Conservation (phyloP, 2,797 vertebrate species). For the Hozukius guyotensis region DNA sequence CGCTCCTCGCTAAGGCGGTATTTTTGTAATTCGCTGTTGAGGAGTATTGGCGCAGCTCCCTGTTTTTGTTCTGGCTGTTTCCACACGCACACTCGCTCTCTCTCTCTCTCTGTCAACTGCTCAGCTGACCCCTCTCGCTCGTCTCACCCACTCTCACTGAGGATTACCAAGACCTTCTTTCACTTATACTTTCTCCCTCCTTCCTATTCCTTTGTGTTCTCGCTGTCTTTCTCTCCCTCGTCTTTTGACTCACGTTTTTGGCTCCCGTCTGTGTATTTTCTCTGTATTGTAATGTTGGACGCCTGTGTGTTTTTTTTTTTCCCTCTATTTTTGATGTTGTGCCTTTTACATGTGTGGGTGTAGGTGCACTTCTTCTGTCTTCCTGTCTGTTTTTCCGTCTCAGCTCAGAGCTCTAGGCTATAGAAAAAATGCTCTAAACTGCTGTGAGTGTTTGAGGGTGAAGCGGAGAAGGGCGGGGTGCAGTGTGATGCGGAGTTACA, state of each 20-base stretch:
- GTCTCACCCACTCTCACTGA: constrained; percentile 41
- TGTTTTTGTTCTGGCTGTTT: constrained; percentile 36
- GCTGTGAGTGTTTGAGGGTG: constrained; percentile 45
- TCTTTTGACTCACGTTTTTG: constrained; percentile 45
- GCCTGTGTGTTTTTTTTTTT: neutral
- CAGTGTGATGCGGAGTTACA: constrained; percentile 30
- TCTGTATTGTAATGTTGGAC: constrained; percentile 9
- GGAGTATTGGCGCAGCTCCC: constrained; percentile 34
- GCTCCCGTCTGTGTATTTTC: constrained; percentile 24
- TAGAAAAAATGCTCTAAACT: constrained; percentile 58
- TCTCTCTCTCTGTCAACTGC: constrained; percentile 16
- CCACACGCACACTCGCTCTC: neutral
- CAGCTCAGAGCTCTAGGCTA: constrained; percentile 52
- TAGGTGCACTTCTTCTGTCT: constrained; percentile 41
- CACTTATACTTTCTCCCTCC: constrained; percentile 1
- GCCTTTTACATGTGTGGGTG: constrained; percentile 42
- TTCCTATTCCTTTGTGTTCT: constrained; percentile 22
- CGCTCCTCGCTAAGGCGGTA: constrained; percentile 3
- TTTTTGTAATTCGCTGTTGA: constrained; percentile 27
- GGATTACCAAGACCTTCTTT: constrained; percentile 37
- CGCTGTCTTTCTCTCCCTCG: neutral
- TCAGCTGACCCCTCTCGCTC: constrained; percentile 41
- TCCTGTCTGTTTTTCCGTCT: constrained; percentile 42
- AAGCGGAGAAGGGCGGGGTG: constrained; percentile 18
- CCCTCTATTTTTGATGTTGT: constrained; percentile 34